Evolutionary conservation across 2,888 invertebrate species (phyloP), one percentile per base, ranked within the genome.

Genomic region (Noctua pronuba): DNA sequence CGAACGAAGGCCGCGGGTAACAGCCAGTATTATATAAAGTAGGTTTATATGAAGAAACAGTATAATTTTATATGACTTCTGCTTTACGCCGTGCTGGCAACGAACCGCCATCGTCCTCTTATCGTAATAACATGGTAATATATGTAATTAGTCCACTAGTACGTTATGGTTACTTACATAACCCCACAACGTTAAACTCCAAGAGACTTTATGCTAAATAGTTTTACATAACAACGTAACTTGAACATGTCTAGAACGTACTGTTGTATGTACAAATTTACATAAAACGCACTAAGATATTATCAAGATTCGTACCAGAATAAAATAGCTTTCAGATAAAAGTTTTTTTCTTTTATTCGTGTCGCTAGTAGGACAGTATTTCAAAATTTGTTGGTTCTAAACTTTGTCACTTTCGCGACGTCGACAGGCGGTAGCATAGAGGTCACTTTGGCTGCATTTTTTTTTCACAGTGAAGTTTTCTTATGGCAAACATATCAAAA

Each of bases 71-170:
- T 52, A 62, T n/a, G 44, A 18, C 49, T n/a, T 60, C 55, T n/a
- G 41, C 21, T 76, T 58, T 66, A 66, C 38, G 52, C 62, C 64
- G 31, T 46, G 35, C 28, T 77, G 72, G 86, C 75, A 77, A 67
- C 38, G 67, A 74, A 75, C 76, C 73, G 16, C 70, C 24, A 73
- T 66, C 55, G 69, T 78, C 44, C 62, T 7, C 52, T 83, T 88
- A 88, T 83, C 86, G 73, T 83, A 88, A 86, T 83, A 77, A 69
- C 74, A 86, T 86, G 88, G 46, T 79, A 86, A 86, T 86, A 35
- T 81, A 86, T 86, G 86, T 77, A 86, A 88, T 86, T 79, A 86
- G 86, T 79, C 64, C 86, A 75, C 78, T 13, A 73, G 69, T 68
- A 79, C 69, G 68, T 28, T 72, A 75, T 21, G 21, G 60, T 64